A percentile compares a stretch with the other conserved stretches of the same genome.
phyloP scores from a whole-genome alignment of 2,888 invertebrate species.

The Phortica okadai region DNA sequence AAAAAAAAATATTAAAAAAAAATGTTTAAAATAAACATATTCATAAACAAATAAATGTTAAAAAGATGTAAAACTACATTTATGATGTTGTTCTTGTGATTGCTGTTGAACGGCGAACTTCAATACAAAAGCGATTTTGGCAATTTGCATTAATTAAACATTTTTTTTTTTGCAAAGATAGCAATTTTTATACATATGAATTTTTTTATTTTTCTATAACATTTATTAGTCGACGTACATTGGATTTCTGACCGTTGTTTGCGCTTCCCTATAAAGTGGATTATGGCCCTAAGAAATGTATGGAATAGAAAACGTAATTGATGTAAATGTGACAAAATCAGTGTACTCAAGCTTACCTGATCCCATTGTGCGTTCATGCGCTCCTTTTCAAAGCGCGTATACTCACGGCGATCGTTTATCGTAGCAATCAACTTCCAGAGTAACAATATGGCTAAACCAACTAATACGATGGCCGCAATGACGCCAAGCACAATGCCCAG shows the following conservation, averaged over 20 bases:
- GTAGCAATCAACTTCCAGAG: slow-evolving; percentile 98
- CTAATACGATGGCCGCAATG: slow-evolving; percentile 96
- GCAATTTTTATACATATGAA: no score
- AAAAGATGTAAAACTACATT: no score
- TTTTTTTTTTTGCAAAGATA: no score
- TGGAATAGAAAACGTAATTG: slow-evolving; percentile 38
- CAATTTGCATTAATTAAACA: no score
- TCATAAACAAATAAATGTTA: no score
- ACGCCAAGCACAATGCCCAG: slow-evolving; percentile 94
- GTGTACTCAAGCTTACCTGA: slow-evolving; percentile 82
- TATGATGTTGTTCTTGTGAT: no score
- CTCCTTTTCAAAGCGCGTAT: slow-evolving; percentile 98
- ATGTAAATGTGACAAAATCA: neutral
- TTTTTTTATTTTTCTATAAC: no score
- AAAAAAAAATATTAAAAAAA: no score
- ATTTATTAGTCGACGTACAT: slow-evolving; percentile 90
- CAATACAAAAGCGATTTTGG: no score
- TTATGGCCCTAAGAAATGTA: slow-evolving; percentile 82
- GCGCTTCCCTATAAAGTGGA: slow-evolving; percentile 99
- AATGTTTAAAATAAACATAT: no score
- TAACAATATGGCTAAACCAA: slow-evolving; percentile 93
- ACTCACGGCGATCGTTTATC: slow-evolving; percentile 97
- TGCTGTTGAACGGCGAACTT: no score
- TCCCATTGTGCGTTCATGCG: slow-evolving; percentile 99
- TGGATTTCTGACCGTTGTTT: slow-evolving; percentile 99